phyloP scores from a whole-genome alignment of 2,888 invertebrate genomes.

The Dichetophora obliterata region DNA sequence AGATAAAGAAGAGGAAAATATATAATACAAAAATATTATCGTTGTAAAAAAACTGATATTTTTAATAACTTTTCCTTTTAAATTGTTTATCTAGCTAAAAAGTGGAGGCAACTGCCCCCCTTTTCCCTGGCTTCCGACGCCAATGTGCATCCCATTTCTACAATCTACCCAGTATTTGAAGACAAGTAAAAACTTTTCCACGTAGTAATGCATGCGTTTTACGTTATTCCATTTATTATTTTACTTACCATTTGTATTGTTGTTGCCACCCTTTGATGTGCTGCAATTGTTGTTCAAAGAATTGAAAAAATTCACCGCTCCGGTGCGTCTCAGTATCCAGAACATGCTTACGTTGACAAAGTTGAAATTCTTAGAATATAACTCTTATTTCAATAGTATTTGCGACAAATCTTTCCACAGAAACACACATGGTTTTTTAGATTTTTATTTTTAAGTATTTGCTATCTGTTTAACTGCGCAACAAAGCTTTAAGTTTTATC shows the following conservation, averaged over 20 bases:
- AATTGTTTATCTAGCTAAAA: too few relatives aligned
- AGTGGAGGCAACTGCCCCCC: too few relatives aligned
- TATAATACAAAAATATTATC: too few relatives aligned
- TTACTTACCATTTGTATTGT: constrained; percentile 54
- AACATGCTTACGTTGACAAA: constrained; percentile 55
- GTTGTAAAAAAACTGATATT: too few relatives aligned
- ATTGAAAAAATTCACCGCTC: constrained; percentile 65
- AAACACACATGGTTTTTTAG: constrained; percentile 3
- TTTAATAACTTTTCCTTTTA: too few relatives aligned
- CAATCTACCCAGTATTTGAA: too few relatives aligned
- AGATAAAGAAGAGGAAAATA: too few relatives aligned
- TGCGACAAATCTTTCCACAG: background rate
- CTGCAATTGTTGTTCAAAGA: constrained; percentile 62
- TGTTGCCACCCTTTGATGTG: constrained; percentile 58
- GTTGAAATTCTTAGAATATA: background rate
- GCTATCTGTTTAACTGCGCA: background rate
- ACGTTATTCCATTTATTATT: too few relatives aligned
- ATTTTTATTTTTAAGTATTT: background rate
- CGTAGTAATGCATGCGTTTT: too few relatives aligned
- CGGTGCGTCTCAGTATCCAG: constrained; percentile 64
- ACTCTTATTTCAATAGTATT: background rate
- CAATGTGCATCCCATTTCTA: too few relatives aligned
- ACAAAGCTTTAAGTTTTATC: background rate
- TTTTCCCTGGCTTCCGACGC: too few relatives aligned
- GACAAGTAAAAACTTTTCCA: too few relatives aligned